Evolutionary conservation across 1,140 invertebrate genomes (phyloP), one percentile per base, ranked within the genome.

Genomic region (Drosophila tropicalis): DNA sequence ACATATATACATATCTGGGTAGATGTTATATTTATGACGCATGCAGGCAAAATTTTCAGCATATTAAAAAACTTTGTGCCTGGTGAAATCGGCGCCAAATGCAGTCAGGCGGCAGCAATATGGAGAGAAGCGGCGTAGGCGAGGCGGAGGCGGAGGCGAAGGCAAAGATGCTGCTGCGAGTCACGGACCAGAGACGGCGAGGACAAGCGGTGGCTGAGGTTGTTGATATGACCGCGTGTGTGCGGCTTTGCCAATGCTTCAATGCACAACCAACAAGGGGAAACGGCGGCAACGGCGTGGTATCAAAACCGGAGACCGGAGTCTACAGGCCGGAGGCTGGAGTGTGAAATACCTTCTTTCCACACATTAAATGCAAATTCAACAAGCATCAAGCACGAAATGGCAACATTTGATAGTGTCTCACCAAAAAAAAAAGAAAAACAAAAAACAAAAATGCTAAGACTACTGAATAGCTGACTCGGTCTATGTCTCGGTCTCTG

Each of bases 21-120:
- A 60, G 15, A 57, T 68, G 44, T 51, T 51, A 75, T 57, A 75
- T 75, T 62, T 66, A 76, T 63, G 72, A 76, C 51, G 15, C 41
- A 58, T 60, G 54, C 72, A 58, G 55, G 71, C 58, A 75, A 75
- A 69, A 66, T 76, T 66, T 44, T 76, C 65, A 63, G 47, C 73
- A 76, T 76, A 76, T 76, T 76, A 76, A 76, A 76, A 76, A 76
- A 76, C 73, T 76, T 76, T 76, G 72, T 25, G 73, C 58, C 72
- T 76, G 65, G 65, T 70, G 41, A 76, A 76, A 76, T 76, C 73
- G 76, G 73, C 73, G 51, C 60, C 72, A 60, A 76, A 75, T 68
- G 73, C 41, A 22, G 55, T 29, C 25, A 32, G 25, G 55, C 61
- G 17, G 15, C 13, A 70, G 25, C 44, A n/a, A 39, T 17, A 22